phyloP scores from a whole-genome alignment of 2,888 invertebrate genomes.

The Noctua janthe region DNA sequence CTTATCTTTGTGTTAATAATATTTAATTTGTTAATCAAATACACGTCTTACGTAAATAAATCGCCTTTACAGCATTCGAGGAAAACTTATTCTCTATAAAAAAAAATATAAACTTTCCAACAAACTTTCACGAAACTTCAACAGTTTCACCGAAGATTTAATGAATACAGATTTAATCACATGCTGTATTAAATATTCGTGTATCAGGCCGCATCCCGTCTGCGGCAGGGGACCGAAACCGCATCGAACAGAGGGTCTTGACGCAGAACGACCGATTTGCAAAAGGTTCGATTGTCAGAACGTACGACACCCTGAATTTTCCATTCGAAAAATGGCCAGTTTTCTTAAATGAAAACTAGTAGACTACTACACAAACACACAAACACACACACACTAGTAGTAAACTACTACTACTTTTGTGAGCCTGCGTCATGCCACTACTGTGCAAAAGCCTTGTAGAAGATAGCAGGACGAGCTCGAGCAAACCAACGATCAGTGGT shows the following conservation, averaged over 20 bases:
- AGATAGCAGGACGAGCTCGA: no score
- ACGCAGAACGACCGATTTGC: not conserved
- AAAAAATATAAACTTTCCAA: not conserved
- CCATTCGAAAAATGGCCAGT: not conserved
- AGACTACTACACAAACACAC: no score
- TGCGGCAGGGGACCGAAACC: conserved; percentile 77
- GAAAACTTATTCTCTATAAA: not conserved
- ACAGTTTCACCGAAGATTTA: conserved; percentile 55
- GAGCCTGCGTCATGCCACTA: not conserved
- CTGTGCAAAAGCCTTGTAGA: not conserved
- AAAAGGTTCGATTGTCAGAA: not conserved
- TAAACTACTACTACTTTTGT: no score
- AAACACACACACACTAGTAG: no score
- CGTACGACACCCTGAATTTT: not conserved
- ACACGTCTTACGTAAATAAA: no score
- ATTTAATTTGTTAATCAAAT: not conserved
- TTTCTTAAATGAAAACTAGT: not conserved
- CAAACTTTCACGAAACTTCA: conserved; percentile 11
- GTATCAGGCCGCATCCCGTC: conserved; percentile 65
- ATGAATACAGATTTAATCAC: conserved; percentile 77
- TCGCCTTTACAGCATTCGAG: not conserved
- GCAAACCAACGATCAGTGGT: no score
- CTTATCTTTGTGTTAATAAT: not conserved
- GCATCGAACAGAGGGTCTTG: conserved; percentile 68
- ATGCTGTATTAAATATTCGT: conserved; percentile 76